Conservation (phyloP, 2,888 invertebrate species). For the Lutraria lutraria region DNA sequence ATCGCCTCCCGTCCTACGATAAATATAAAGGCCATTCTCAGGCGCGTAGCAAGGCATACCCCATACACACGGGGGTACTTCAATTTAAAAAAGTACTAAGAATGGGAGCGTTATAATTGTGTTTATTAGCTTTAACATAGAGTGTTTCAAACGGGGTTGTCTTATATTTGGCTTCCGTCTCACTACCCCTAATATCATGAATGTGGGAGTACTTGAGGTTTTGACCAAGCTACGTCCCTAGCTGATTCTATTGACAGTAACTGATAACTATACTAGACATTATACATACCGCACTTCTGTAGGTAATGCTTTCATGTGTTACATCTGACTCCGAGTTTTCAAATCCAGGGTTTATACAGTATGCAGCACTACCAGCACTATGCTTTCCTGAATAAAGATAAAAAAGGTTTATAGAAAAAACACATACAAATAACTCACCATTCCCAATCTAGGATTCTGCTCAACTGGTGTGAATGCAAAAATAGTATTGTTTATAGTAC, state of each 20-base stretch:
- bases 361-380: conserved; percentile 18
- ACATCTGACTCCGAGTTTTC: conserved; percentile 35
- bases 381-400: conserved; percentile 32
- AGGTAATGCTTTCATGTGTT: conserved; percentile 70
- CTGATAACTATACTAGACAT: neutral
- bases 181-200: no score
- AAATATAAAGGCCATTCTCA: neutral
- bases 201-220: neutral
- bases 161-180: neutral
- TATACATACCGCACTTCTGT: conserved; percentile 75
- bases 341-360: conserved; percentile 51
- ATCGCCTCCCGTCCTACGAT: neutral
- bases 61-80: no score
- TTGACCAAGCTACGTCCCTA: no score
- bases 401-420: neutral
- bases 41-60: no score
- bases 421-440: no score
- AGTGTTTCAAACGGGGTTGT: neutral
- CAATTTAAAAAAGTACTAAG: no score
- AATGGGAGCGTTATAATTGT: neutral
- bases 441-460: no score
- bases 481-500: no score
- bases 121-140: neutral
- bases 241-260: neutral
- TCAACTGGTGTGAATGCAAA: no score